A percentile compares a stretch with the other conserved stretches of the same genome.
Evolutionary conservation across 2,797 vertebrate genomes (phyloP).

Genomic region (Erethizon dorsatum): DNA sequence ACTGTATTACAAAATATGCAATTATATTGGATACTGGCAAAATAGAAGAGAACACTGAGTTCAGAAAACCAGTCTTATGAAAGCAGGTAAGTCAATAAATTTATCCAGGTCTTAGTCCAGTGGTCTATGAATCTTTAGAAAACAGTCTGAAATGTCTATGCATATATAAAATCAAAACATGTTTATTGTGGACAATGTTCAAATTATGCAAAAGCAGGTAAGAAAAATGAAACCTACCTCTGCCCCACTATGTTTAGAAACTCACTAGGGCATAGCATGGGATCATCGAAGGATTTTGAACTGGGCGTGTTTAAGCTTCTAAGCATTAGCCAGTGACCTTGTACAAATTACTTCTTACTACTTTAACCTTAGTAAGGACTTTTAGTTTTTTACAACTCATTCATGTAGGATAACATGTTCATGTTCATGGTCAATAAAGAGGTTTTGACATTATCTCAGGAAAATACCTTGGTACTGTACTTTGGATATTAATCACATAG

Average conservation of each 20-base stretch:
- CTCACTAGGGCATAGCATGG: background rate
- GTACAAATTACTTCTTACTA: background rate
- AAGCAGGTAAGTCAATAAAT: background rate
- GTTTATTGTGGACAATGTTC: background rate
- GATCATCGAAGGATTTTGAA: background rate
- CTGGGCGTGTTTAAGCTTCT: background rate
- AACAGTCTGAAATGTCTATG: background rate
- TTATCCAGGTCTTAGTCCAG: background rate
- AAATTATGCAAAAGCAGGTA: constrained; percentile 3
- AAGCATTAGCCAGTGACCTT: background rate
- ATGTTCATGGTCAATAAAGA: constrained; percentile 7
- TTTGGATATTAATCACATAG: background rate
- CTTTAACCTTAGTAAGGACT: background rate
- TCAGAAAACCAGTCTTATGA: background rate
- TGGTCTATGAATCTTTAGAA: background rate
- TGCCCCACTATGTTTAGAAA: background rate
- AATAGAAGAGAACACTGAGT: background rate
- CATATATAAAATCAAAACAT: constrained; percentile 1
- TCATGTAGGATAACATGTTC: background rate
- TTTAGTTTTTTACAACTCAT: constrained; percentile 39
- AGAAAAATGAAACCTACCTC: background rate
- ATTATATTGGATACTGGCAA: background rate
- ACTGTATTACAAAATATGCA: background rate
- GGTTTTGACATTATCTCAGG: constrained; percentile 47
- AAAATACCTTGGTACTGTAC: constrained; percentile 47